A percentile compares a stretch with the other conserved stretches of the same genome.
These are phyloP conservation scores for Zhengitettix transpicula DNA, from an alignment of 2,888 invertebrate genomes.

Conservation along the genomic window DNA sequence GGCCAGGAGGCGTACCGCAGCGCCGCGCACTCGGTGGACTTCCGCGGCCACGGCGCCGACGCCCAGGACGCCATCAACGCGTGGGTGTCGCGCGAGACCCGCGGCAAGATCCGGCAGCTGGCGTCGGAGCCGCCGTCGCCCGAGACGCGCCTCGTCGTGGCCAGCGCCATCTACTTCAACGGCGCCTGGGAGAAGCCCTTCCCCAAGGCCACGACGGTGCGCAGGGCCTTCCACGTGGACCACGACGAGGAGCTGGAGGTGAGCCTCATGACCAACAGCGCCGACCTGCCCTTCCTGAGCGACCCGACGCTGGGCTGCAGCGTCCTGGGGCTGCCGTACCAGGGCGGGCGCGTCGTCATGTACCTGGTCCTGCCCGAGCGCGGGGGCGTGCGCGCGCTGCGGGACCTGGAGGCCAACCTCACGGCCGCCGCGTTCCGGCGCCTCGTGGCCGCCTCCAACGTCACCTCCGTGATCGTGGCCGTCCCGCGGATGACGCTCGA, in stretches of 20 bases:
- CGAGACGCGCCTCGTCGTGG: slow-evolving; percentile 40
- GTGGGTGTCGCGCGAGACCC: slow-evolving; percentile 45
- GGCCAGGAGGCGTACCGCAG: background rate
- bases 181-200: slow-evolving; percentile 55
- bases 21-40: background rate
- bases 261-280: slow-evolving; percentile 50
- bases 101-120: slow-evolving; percentile 42
- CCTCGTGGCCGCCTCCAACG: slow-evolving; percentile 30
- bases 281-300: slow-evolving; percentile 38
- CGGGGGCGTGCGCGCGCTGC: slow-evolving; percentile 29
- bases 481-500: slow-evolving; percentile 40
- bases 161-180: slow-evolving; percentile 53
- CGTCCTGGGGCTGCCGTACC: slow-evolving; percentile 39
- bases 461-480: slow-evolving; percentile 35
- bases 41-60: background rate
- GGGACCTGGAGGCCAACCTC: slow-evolving; percentile 30
- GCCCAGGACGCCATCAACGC: background rate
- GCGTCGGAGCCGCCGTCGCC: slow-evolving; percentile 33
- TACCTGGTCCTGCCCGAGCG: slow-evolving; percentile 45
- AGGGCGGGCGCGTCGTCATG: slow-evolving; percentile 41
- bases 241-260: slow-evolving; percentile 19
- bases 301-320: slow-evolving; percentile 35
- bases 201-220: slow-evolving; percentile 33
- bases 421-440: slow-evolving; percentile 31
- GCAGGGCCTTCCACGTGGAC: slow-evolving; percentile 23